These are phyloP conservation scores for Chaunax sp. DNA, from an alignment of 2,797 vertebrate genomes.

Conservation along the genomic window DNA sequence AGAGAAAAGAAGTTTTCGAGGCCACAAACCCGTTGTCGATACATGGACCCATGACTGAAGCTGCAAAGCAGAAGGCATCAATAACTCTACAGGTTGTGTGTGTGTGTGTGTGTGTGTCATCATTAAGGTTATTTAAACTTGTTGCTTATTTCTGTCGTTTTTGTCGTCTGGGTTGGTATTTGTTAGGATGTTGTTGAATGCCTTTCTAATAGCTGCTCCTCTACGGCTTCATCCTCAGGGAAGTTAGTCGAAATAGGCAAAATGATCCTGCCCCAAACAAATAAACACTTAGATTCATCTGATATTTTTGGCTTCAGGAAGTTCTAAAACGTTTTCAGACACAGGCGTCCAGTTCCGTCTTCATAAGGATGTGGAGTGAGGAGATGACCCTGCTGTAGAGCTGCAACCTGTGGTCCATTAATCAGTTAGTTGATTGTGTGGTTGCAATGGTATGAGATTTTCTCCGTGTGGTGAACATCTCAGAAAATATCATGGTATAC, in stretches of 20 bases:
- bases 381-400: too few species aligned
- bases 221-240: not conserved
- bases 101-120: slow-evolving; percentile 9
- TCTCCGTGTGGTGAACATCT: too few species aligned
- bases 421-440: too few species aligned
- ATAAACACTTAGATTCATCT: too few species aligned
- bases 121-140: slow-evolving; percentile 15
- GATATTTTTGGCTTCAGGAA: too few species aligned
- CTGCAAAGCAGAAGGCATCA: slow-evolving; percentile 27
- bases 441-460: too few species aligned
- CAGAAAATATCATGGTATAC: too few species aligned
- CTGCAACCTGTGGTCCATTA: too few species aligned
- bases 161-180: slow-evolving; percentile 4
- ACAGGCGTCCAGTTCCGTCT: too few species aligned
- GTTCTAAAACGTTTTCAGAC: too few species aligned
- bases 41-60: slow-evolving; percentile 19
- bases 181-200: not conserved
- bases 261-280: slow-evolving; percentile 24
- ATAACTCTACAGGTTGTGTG: not conserved
- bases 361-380: too few species aligned
- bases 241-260: slow-evolving; percentile 9
- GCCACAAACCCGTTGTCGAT: slow-evolving; percentile 32
- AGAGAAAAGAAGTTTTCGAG: slow-evolving; percentile 63
- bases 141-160: slow-evolving; percentile 19
- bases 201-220: not conserved